A percentile compares a stretch with the other conserved stretches of the same genome.
phyloP scores from a whole-genome alignment of 2,888 invertebrate genomes.

The Apomyelois bistriatella region DNA sequence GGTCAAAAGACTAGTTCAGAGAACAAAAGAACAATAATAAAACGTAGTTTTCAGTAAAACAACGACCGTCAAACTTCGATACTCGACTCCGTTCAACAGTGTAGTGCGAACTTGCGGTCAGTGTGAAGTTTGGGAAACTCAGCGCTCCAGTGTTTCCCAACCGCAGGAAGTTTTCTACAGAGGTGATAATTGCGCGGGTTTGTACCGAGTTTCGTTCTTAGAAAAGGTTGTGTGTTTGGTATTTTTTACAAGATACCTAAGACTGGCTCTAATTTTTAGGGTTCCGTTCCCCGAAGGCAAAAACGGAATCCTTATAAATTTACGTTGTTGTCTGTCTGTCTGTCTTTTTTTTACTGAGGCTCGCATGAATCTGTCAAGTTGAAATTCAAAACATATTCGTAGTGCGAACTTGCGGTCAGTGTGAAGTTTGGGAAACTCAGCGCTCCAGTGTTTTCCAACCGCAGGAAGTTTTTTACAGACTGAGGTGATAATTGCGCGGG shows the following conservation, averaged over 20 bases:
- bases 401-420: constrained; percentile 6
- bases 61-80: neutral
- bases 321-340: too few relatives aligned
- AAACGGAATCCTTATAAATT: too few relatives aligned
- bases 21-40: neutral
- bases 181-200: constrained; percentile 7
- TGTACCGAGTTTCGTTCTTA: neutral
- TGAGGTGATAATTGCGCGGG: constrained; percentile 7
- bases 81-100: neutral
- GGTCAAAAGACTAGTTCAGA: too few relatives aligned
- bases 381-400: too few relatives aligned
- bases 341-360: too few relatives aligned
- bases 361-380: too few relatives aligned
- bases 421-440: constrained; percentile 1
- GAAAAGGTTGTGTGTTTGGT: neutral
- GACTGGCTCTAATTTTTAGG: too few relatives aligned
- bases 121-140: constrained; percentile 1
- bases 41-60: neutral
- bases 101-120: constrained; percentile 7
- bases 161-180: constrained; percentile 5
- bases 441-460: constrained; percentile 2
- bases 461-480: neutral
- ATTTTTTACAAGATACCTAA: too few relatives aligned
- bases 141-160: neutral
- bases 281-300: too few relatives aligned